phyloP scores from a whole-genome alignment of 2,113 vertebrate species.

The Argyrosomus japonicus region DNA sequence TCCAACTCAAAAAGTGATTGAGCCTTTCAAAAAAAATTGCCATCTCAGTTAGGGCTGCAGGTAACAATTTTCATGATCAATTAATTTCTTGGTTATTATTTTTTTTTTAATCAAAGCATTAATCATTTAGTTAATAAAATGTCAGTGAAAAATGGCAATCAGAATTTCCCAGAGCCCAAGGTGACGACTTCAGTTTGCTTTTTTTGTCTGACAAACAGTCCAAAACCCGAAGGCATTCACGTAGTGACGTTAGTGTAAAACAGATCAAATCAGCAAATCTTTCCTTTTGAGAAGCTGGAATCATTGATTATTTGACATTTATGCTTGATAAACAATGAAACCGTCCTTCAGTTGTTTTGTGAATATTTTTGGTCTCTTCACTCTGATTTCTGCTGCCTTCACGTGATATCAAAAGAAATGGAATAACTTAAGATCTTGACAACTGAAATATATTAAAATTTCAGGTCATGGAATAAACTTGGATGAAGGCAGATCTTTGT shows the following conservation, averaged over 20 bases:
- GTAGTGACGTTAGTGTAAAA: neutral
- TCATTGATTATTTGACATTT: neutral
- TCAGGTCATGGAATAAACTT: neutral
- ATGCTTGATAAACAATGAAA: too few species aligned
- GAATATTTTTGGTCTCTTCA: neutral
- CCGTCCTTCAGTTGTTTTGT: too few species aligned
- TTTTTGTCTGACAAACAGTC: neutral
- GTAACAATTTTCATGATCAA: conserved; percentile 40
- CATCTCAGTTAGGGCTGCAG: conserved; percentile 5
- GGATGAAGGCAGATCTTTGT: neutral
- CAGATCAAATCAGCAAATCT: conserved; percentile 1
- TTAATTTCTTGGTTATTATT: conserved; percentile 42
- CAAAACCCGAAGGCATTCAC: neutral
- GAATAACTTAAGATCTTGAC: neutral
- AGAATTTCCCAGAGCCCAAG: neutral
- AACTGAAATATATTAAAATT: neutral
- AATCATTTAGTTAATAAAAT: conserved; percentile 21
- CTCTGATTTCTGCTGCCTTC: neutral
- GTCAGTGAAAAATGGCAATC: neutral
- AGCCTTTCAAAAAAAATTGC: neutral
- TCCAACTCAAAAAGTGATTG: neutral
- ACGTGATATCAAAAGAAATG: neutral
- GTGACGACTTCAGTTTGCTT: neutral
- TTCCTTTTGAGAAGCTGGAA: neutral
- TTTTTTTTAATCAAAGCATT: neutral